A percentile compares a stretch with the other conserved stretches of the same genome.
Conservation (phyloP, 2,888 invertebrate species). For the Phrixothrix hirtus region DNA sequence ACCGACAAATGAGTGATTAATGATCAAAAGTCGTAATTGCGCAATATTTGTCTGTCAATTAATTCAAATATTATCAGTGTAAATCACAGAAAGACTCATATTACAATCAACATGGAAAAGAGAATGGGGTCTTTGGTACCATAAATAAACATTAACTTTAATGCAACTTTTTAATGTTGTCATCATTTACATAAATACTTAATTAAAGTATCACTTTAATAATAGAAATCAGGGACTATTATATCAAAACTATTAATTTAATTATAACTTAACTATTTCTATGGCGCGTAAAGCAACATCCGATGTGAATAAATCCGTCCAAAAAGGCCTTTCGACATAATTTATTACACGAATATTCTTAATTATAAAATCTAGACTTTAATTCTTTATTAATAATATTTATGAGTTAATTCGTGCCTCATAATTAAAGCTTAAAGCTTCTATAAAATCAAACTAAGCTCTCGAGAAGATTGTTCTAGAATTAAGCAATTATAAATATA, state of each 20-base stretch:
- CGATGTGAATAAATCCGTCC: not conserved
- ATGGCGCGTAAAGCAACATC: not conserved
- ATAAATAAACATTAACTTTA: constrained; percentile 21
- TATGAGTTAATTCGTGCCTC: too few species aligned
- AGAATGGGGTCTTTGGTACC: constrained; percentile 18
- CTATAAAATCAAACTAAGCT: too few species aligned
- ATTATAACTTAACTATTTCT: not conserved
- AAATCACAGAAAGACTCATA: not conserved
- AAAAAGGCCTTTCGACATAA: not conserved
- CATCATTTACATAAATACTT: constrained; percentile 18
- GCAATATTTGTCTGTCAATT: constrained; percentile 8
- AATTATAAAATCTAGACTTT: not conserved
- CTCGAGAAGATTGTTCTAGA: too few species aligned
- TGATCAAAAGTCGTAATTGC: constrained; percentile 4
- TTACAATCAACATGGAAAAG: constrained; percentile 1
- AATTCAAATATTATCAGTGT: constrained; percentile 9
- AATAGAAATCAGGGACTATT: constrained; percentile 5
- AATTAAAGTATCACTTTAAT: constrained; percentile 14
- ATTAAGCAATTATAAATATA: too few species aligned
- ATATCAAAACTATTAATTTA: too few species aligned
- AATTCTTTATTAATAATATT: not conserved
- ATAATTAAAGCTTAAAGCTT: too few species aligned
- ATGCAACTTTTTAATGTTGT: constrained; percentile 14
- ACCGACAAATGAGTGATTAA: constrained; percentile 2
- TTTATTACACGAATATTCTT: not conserved